A percentile compares a stretch with the other conserved stretches of the same genome.
Evolutionary conservation across 2,888 invertebrate species (phyloP).

Genomic region (Physocephala rufipes): DNA sequence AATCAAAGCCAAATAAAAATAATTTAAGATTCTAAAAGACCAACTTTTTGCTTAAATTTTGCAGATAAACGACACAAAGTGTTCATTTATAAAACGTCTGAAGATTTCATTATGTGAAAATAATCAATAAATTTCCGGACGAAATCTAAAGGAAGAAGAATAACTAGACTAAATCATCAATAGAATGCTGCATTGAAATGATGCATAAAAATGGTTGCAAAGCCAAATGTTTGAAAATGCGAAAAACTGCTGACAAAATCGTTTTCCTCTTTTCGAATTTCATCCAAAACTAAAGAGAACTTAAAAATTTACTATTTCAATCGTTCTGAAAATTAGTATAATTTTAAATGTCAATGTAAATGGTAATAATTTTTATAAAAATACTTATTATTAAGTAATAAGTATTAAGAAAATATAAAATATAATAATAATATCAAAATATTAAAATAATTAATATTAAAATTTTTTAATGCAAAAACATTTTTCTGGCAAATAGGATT

Average conservation of each 20-base stretch:
- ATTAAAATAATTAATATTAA: background rate
- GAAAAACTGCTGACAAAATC: background rate
- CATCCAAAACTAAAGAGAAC: background rate
- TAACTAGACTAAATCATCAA: background rate
- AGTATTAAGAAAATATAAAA: no score
- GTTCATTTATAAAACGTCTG: no score
- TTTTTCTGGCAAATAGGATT: no score
- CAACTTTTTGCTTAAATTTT: background rate
- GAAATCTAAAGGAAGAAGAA: background rate
- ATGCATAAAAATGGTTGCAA: background rate
- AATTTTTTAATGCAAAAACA: no score
- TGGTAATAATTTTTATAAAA: background rate
- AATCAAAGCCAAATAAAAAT: no score
- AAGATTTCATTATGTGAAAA: background rate
- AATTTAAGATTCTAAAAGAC: no score
- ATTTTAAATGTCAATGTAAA: background rate
- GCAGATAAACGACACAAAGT: no score
- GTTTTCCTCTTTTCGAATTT: background rate
- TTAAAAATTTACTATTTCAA: no score
- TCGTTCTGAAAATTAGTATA: background rate
- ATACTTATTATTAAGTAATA: no score
- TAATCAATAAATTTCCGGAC: slow-evolving; percentile 6
- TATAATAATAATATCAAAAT: background rate
- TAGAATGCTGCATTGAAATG: background rate
- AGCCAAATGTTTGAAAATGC: background rate